Percentiles rank a stretch among this genome's conserved stretches.
These are phyloP conservation scores for Sapayoa aenigma DNA, from an alignment of 2,113 vertebrate species.

Conservation along the genomic window DNA sequence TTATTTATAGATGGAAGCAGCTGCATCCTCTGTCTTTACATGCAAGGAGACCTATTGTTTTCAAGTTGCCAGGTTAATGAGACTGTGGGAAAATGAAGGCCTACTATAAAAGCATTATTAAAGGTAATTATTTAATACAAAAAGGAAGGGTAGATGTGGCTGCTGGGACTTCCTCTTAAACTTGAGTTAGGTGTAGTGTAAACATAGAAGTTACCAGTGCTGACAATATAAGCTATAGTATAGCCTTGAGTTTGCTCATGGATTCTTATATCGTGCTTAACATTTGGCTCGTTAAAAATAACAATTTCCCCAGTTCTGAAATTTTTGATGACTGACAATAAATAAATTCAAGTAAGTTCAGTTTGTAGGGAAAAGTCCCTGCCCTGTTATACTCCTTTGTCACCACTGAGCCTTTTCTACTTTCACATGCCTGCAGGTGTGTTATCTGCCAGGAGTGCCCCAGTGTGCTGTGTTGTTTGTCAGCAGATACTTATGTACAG, in stretches of 20 bases:
- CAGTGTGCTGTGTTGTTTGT: accelerated
- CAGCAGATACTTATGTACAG: not conserved
- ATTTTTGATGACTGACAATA: not conserved
- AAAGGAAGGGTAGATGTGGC: not conserved
- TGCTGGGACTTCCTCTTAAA: not conserved
- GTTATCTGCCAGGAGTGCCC: not conserved
- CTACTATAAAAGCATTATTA: not conserved
- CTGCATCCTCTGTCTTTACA: slow-evolving; percentile 49
- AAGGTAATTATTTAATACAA: not conserved
- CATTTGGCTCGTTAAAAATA: not conserved
- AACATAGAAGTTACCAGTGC: not conserved
- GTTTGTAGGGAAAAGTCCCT: not conserved
- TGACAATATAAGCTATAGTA: not conserved
- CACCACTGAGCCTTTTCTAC: not conserved
- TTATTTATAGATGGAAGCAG: slow-evolving; percentile 59
- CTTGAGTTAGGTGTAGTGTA: not conserved
- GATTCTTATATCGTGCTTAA: not conserved
- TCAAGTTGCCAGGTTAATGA: slow-evolving; percentile 5
- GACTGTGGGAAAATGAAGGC: not conserved
- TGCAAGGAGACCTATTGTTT: slow-evolving; percentile 39
- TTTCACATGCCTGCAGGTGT: accelerated
- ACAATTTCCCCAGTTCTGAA: not conserved
- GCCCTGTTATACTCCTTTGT: not conserved
- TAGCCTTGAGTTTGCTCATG: not conserved
- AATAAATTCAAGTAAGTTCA: not conserved